phyloP scores from a whole-genome alignment of 2,113 vertebrate species.

The Chaetorhynchus papuensis region DNA sequence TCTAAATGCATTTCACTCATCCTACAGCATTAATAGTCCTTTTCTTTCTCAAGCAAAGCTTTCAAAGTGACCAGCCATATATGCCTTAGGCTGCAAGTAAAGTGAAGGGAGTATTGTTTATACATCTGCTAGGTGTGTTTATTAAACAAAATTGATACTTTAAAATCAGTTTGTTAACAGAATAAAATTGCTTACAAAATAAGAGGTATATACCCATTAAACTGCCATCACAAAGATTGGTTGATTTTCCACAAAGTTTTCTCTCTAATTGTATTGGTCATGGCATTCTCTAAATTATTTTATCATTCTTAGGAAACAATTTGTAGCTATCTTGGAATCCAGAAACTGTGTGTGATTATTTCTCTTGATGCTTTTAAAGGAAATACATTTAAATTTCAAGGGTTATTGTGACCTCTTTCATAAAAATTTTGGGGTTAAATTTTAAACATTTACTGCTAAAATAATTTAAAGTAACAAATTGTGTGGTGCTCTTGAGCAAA shows the following conservation, averaged over 20 bases:
- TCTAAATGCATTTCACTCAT: constrained; percentile 73
- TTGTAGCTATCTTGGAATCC: neutral
- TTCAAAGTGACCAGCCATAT: constrained; percentile 33
- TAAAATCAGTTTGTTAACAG: neutral
- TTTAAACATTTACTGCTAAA: neutral
- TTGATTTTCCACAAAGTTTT: neutral
- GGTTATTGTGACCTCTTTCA: neutral
- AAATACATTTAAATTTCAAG: neutral
- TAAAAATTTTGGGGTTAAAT: neutral
- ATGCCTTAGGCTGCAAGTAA: neutral
- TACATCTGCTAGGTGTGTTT: neutral
- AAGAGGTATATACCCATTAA: neutral
- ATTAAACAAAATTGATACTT: neutral
- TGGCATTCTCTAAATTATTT: neutral
- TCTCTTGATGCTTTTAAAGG: neutral
- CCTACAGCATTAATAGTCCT: constrained; percentile 66
- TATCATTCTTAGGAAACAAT: neutral
- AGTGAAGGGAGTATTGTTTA: constrained; percentile 14
- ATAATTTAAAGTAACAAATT: neutral
- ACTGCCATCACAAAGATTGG: neutral
- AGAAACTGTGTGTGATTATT: neutral
- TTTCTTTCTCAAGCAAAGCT: constrained; percentile 56
- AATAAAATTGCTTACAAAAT: neutral
- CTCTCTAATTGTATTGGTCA: neutral
- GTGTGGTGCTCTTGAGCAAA: neutral